Percentiles rank a stretch among this genome's conserved stretches.
These are phyloP conservation scores for Corticium candelabrum DNA, from an alignment of 37 sponge, comb jelly and placozoan species.

Conservation along the genomic window DNA sequence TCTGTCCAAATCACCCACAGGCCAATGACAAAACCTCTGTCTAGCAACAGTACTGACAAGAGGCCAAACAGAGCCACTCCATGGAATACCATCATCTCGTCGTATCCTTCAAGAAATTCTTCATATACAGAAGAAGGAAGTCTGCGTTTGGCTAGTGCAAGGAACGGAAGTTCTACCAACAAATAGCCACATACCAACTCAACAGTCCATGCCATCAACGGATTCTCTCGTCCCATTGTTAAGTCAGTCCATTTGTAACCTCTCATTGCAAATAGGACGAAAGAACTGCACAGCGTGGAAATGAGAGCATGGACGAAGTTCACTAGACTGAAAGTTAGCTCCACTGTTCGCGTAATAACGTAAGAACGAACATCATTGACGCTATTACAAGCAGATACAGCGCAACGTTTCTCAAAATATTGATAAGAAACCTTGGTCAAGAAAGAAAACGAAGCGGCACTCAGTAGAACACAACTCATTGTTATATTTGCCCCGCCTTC, in stretches of 20 bases:
- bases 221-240: too few relatives aligned
- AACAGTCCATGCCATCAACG: not conserved
- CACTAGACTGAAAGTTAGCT: not conserved
- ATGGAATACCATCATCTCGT: not conserved
- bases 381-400: too few relatives aligned
- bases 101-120: not conserved
- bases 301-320: not conserved
- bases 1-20: not conserved
- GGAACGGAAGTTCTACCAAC: not conserved
- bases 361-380: too few relatives aligned
- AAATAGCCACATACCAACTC: not conserved
- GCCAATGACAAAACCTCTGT: not conserved
- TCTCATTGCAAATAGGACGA: not conserved
- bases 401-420: too few relatives aligned
- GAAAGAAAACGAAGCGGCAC: too few relatives aligned
- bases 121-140: not conserved
- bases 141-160: not conserved
- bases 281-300: not conserved
- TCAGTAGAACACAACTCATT: too few relatives aligned
- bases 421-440: too few relatives aligned
- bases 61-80: not conserved
- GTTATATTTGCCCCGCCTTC: too few relatives aligned
- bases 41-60: not conserved
- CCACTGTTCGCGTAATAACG: too few relatives aligned
- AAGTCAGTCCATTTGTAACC: too few relatives aligned